Conservation (phyloP, 2,888 invertebrate genomes). For the Hydrotaea cyrtoneurina region DNA sequence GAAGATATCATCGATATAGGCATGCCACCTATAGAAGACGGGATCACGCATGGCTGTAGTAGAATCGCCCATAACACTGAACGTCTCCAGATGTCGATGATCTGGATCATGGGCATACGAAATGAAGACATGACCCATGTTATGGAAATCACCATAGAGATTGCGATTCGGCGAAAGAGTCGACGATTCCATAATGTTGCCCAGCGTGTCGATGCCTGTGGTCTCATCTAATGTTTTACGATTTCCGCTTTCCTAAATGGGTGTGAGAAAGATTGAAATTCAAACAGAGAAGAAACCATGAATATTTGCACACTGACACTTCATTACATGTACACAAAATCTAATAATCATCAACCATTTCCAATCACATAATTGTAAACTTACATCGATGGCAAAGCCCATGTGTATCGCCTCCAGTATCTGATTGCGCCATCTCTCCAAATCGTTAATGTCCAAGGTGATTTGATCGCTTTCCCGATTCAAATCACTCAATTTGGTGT, state of each 20-base stretch:
- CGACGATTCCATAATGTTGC: slow-evolving; percentile 89
- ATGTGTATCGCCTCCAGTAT: slow-evolving; percentile 87
- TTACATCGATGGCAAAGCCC: slow-evolving; percentile 83
- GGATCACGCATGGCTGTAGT: slow-evolving; percentile 93
- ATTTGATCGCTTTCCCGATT: slow-evolving; percentile 86
- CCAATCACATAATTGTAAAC: slow-evolving; percentile 55
- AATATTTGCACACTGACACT: no score
- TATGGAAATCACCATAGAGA: slow-evolving; percentile 91
- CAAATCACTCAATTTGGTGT: slow-evolving; percentile 83
- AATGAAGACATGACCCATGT: slow-evolving; percentile 90
- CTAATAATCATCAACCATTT: no score
- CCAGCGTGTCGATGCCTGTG: slow-evolving; percentile 89
- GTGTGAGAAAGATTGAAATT: no score
- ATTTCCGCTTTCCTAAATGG: slow-evolving; percentile 81
- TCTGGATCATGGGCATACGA: slow-evolving; percentile 91
- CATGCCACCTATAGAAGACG: slow-evolving; percentile 92
- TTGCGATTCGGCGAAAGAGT: slow-evolving; percentile 86
- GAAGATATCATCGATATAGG: slow-evolving; percentile 89
- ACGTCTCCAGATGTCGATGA: slow-evolving; percentile 86
- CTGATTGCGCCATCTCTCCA: slow-evolving; percentile 89
- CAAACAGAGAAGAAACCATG: no score
- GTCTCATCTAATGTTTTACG: slow-evolving; percentile 84
- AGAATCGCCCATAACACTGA: slow-evolving; percentile 91
- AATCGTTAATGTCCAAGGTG: slow-evolving; percentile 84
- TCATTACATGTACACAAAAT: no score